Evolutionary conservation across 2,888 invertebrate species (phyloP).

Genomic region (Rotaria socialis): DNA sequence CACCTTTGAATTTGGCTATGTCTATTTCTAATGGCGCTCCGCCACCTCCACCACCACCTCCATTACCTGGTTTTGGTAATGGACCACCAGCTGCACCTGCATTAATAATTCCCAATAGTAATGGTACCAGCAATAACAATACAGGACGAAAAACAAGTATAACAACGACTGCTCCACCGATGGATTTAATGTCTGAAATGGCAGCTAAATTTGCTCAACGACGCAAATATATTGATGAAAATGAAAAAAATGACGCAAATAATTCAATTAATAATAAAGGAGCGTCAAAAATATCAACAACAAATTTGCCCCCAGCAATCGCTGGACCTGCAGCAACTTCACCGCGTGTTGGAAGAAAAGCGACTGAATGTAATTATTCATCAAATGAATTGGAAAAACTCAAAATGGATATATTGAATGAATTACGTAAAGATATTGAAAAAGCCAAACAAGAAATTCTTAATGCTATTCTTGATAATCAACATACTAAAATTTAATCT

Average conservation of each 20-base stretch:
- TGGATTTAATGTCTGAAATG: constrained; percentile 36
- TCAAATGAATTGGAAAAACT: constrained; percentile 76
- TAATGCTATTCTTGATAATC: constrained; percentile 68
- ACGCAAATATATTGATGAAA: not conserved
- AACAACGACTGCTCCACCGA: not conserved
- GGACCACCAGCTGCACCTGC: not conserved
- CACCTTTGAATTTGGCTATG: not conserved
- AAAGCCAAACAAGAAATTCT: constrained; percentile 89
- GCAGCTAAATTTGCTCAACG: constrained; percentile 5
- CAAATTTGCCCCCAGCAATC: not conserved
- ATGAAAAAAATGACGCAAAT: not conserved
- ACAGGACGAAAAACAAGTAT: not conserved
- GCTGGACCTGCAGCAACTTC: not conserved
- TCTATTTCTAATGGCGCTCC: not conserved
- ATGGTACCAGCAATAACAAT: not conserved
- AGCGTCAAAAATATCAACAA: not conserved
- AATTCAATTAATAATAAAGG: not conserved
- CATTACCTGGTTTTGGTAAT: not conserved
- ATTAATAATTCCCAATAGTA: not conserved
- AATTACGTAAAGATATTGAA: constrained; percentile 81
- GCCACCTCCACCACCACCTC: not conserved
- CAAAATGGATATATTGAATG: constrained; percentile 84
- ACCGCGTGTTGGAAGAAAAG: not conserved
- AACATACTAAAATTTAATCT: not conserved
- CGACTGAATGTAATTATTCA: not conserved